Conservation (phyloP, 1,140 invertebrate genomes). For the Meloidogyne exigua region DNA sequence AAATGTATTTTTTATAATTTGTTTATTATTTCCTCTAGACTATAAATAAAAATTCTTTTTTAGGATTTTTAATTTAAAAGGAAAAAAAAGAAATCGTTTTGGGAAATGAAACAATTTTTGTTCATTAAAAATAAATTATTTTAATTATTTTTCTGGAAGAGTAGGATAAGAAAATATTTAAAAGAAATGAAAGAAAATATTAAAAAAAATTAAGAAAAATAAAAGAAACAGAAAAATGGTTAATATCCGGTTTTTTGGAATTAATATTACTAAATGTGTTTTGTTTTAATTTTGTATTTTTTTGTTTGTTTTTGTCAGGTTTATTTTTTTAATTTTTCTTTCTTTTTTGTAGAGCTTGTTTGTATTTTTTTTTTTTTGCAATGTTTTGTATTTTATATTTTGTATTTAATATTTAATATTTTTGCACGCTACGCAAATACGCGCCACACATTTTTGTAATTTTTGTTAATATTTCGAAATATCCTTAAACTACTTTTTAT, state of each 20-base stretch:
- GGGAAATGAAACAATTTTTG: neutral
- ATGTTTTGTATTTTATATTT: no score
- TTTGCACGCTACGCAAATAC: neutral
- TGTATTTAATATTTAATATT: neutral
- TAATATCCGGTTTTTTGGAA: neutral
- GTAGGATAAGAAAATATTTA: neutral
- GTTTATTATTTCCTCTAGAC: neutral
- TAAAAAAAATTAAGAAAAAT: no score
- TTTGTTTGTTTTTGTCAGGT: neutral
- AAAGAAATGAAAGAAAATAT: no score
- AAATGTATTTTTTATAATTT: neutral
- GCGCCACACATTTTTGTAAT: neutral
- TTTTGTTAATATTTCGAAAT: constrained; percentile 2
- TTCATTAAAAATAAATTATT: neutral
- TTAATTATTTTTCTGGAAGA: neutral
- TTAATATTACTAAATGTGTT: neutral
- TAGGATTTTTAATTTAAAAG: neutral
- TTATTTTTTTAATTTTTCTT: neutral
- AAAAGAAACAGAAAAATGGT: no score
- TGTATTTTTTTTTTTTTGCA: neutral
- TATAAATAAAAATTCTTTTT: neutral
- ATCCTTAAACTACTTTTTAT: no score
- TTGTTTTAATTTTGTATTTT: neutral
- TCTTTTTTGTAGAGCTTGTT: neutral
- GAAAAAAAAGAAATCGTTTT: neutral